Evolutionary conservation across 2,797 vertebrate species (phyloP), one percentile per base, ranked within the genome.

Genomic region (Amniataba percoides): DNA sequence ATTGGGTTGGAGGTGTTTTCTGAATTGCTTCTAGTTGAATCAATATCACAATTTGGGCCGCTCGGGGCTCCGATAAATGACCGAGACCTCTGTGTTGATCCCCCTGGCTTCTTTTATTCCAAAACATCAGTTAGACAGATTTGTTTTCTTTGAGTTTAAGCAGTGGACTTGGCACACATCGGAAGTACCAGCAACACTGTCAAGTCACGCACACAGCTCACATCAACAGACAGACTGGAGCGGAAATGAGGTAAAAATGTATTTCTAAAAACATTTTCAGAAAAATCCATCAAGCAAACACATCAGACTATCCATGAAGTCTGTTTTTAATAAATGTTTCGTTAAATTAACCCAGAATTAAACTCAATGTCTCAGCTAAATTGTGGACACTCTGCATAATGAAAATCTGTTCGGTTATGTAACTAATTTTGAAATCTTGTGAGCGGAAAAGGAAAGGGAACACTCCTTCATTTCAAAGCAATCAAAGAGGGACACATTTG

Each of bases 41-140:
- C 25, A 36, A 31, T 60, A 40, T 19, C n/a, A 51, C 15, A 46
- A 21, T 36, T 63, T 36, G 31, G 19, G 10, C 10, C n/a, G 40
- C 48, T 52, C 7, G 5, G 16, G n/a, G 18, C 23, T 74, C 13
- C 51, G 39, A 71, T 61, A 27, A 74, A 77, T 60, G 52, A 49
- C n/a, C 7, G 13, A 19, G 15, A 55, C 18, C 3, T 56, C 34
- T 31, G 31, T 45, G 59, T 48, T 57, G 12, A 55, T 53, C 55
- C 48, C 25, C 12, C 21, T 21, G 8, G 16, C 57, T 73, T 53
- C 16, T 57, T 62, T 46, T 2, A 39, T 46, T 42, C 53, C 3
- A 65, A 68, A 60, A 56, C 39, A 53, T 46, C 3, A 45, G 14
- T 34, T 19, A 25, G n/a, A 46, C 8, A 9, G 34, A 45, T 59